Evolutionary conservation across 2,888 invertebrate species (phyloP), one percentile per base, ranked within the genome.

Genomic region (Agrotis ipsilon): DNA sequence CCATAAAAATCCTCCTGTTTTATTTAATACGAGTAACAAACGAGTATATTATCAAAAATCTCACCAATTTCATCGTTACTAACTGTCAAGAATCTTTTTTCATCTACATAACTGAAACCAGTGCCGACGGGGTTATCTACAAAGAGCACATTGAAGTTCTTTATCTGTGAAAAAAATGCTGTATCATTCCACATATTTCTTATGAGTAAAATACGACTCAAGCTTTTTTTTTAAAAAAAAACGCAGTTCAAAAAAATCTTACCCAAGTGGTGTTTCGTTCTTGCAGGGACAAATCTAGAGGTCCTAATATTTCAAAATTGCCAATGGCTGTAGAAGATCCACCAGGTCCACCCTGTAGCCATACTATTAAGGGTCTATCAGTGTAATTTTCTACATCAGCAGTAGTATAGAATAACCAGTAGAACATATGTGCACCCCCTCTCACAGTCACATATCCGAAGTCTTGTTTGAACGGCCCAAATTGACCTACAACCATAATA

Each of bases 111-210:
- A 89, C 99, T 98, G 93, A 97, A 99, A 0, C 99, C 99, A 11
- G 98, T 97, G 16, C 99, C 99, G 1, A 99, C 98, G 2, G 99
- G 99, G 92, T 98, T 99, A 89, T 99, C 99, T 65, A 99, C 97
- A 90, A 98, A 99, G 18, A 99, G 93, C 0, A 99, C 97, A 91
- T 98, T 99, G 90, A 98, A 98, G 78, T 97, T 96, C 65, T 97
- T 97, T 0, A 98, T 96, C 98, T 98, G 89, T 11, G 92, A 64
- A 70, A 49, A 43, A 14, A 39, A 51, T 52, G 14, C 46, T 11
- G 0, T 11, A 16, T 21, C 45, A 46, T 27, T n/a, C 27, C 5
- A 27, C 27, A 6, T 27, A 27, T 27, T 52, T 58, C n/a, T n/a
- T 52, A 24, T 24, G 52, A 52, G 27, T 27, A n/a, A n/a, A n/a